Conservation (phyloP, 2,797 vertebrate species). For the Acanthornis magna region DNA sequence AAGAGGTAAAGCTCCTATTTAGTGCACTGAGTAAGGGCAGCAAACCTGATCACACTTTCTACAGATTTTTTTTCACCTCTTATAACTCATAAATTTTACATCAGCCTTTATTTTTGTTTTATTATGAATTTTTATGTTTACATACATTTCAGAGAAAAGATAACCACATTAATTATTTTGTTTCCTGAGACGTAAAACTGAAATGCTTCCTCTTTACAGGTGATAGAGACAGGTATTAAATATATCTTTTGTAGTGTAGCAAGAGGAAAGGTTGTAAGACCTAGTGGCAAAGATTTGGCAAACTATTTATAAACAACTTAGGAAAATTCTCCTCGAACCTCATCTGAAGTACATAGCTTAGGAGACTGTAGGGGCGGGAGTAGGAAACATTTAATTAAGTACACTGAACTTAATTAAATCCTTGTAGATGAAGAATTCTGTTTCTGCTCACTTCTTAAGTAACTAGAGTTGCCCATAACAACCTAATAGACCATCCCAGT, state of each 20-base stretch:
- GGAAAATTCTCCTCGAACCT: background rate
- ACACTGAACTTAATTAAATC: background rate
- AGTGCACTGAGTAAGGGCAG: background rate
- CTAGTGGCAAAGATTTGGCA: background rate
- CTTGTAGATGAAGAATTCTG: background rate
- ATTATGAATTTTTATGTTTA: conserved; percentile 5
- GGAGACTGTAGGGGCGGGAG: background rate
- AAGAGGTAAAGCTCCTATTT: background rate
- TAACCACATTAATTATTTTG: background rate
- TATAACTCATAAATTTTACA: background rate
- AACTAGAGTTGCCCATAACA: background rate
- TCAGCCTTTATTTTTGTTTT: conserved; percentile 7
- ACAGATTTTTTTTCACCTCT: background rate
- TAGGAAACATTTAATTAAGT: background rate
- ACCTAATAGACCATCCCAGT: background rate
- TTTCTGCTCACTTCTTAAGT: background rate
- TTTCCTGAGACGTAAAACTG: background rate
- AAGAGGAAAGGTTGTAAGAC: background rate
- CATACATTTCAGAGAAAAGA: background rate
- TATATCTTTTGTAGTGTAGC: background rate
- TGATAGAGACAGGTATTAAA: background rate
- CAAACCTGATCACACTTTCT: background rate
- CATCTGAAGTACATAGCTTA: background rate
- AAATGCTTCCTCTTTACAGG: background rate
- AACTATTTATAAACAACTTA: background rate